Evolutionary conservation across 2,113 vertebrate genomes (phyloP).

Genomic region (Dinomys branickii): DNA sequence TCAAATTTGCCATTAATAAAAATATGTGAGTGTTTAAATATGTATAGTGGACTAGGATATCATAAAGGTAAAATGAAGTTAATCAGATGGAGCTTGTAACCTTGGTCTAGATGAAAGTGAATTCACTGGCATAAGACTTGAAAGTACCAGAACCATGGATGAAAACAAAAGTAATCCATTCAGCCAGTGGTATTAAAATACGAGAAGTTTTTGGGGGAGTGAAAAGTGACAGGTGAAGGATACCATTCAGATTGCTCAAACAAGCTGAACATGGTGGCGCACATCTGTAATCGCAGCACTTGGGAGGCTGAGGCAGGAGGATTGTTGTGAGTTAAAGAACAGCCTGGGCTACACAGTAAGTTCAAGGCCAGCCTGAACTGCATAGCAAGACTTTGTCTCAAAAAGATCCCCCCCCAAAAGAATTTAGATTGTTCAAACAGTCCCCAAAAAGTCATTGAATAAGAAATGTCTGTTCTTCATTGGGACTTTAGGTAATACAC

Average conservation of each 20-base stretch:
- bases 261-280: too few relatives aligned
- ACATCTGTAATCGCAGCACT: too few relatives aligned
- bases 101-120: conserved; percentile 43
- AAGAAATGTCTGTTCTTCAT: conserved; percentile 2
- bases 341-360: too few relatives aligned
- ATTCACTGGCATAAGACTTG: conserved; percentile 42
- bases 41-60: conserved; percentile 60
- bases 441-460: background rate
- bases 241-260: background rate
- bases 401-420: too few relatives aligned
- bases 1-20: conserved; percentile 69
- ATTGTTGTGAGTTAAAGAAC: too few relatives aligned
- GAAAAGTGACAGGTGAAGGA: background rate
- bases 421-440: background rate
- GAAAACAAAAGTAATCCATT: conserved; percentile 53
- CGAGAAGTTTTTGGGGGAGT: background rate
- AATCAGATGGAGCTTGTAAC: conserved; percentile 59
- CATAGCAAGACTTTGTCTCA: too few relatives aligned
- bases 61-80: conserved; percentile 67
- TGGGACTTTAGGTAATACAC: background rate
- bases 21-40: conserved; percentile 59
- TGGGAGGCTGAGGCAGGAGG: too few relatives aligned
- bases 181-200: background rate
- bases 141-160: conserved; percentile 25
- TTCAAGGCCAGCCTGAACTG: too few relatives aligned